Conservation (phyloP, 2,113 vertebrate species). For the Corydoras maculifer region DNA sequence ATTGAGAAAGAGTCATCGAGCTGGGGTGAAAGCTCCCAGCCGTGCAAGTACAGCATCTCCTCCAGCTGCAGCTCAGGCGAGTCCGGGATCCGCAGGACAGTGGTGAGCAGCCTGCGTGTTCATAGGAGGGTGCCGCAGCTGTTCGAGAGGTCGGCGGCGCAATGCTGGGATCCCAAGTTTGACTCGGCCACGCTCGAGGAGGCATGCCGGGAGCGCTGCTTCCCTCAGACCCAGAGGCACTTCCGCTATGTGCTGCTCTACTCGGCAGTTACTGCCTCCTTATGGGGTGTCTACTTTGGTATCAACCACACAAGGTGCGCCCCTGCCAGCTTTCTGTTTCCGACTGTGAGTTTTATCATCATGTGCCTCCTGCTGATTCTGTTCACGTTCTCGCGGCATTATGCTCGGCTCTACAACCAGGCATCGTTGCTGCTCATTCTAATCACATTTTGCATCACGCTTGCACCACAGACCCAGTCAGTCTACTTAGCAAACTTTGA, state of each 20-base stretch:
- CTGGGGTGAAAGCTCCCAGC: slow-evolving; percentile 61
- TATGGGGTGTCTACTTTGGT: slow-evolving; percentile 86
- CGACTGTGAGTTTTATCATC: slow-evolving; percentile 75
- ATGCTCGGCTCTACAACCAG: slow-evolving; percentile 78
- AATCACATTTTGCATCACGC: slow-evolving; percentile 79
- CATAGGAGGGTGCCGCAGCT: slow-evolving; percentile 77
- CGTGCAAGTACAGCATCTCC: slow-evolving; percentile 91
- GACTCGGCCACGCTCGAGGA: slow-evolving; percentile 92
- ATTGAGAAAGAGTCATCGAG: slow-evolving; percentile 46
- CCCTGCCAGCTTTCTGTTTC: slow-evolving; percentile 69
- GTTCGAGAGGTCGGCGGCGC: slow-evolving; percentile 88
- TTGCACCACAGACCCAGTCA: slow-evolving; percentile 81
- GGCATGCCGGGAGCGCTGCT: slow-evolving; percentile 91
- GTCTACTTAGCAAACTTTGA: slow-evolving; percentile 55
- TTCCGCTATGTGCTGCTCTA: slow-evolving; percentile 94
- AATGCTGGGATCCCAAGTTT: slow-evolving; percentile 96
- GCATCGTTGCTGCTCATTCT: slow-evolving; percentile 79
- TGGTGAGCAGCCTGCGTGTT: slow-evolving; percentile 55
- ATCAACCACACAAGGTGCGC: slow-evolving; percentile 68
- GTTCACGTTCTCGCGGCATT: slow-evolving; percentile 85
- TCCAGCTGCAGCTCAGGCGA: slow-evolving; percentile 93
- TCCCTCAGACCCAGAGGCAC: slow-evolving; percentile 89
- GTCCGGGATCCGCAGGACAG: slow-evolving; percentile 66
- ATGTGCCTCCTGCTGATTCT: slow-evolving; percentile 76
- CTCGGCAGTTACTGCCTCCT: slow-evolving; percentile 74